Percentiles rank a stretch among this genome's conserved stretches.
Conservation (phyloP, 2,113 vertebrate genomes). For the Gila orcuttii region DNA sequence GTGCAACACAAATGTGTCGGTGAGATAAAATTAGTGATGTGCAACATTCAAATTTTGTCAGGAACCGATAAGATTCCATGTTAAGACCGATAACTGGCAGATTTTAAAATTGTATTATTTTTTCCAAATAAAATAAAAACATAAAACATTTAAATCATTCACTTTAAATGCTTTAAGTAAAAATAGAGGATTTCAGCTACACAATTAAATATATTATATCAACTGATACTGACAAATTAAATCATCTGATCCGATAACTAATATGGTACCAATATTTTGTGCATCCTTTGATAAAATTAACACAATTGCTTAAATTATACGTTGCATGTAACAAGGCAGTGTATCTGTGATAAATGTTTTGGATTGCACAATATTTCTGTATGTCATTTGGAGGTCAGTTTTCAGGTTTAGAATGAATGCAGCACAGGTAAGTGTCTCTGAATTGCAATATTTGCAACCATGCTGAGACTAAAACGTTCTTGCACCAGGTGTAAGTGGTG, state of each 20-base stretch:
- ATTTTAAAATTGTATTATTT: too few species aligned
- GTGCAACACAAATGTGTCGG: background rate
- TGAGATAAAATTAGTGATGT: background rate
- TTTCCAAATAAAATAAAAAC: background rate
- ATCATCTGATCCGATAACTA: background rate
- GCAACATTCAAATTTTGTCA: background rate
- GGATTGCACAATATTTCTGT: background rate
- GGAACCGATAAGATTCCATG: too few species aligned
- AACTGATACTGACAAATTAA: background rate
- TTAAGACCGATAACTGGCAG: too few species aligned
- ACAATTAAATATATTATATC: background rate
- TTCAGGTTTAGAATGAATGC: background rate
- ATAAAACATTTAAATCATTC: background rate
- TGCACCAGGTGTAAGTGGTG: conserved; percentile 14
- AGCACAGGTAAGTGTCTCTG: conserved; percentile 29
- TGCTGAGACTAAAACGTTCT: conserved; percentile 15
- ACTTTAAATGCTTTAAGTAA: background rate
- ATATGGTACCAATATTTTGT: background rate
- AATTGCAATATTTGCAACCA: conserved; percentile 21
- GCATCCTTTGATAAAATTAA: background rate
- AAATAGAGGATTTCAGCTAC: background rate
- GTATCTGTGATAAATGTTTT: conserved; percentile 23
- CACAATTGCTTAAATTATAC: background rate
- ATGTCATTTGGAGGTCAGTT: background rate
- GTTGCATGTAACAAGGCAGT: conserved; percentile 21